phyloP scores from a whole-genome alignment of 2,797 vertebrate genomes.

The Bradypodion ventrale region DNA sequence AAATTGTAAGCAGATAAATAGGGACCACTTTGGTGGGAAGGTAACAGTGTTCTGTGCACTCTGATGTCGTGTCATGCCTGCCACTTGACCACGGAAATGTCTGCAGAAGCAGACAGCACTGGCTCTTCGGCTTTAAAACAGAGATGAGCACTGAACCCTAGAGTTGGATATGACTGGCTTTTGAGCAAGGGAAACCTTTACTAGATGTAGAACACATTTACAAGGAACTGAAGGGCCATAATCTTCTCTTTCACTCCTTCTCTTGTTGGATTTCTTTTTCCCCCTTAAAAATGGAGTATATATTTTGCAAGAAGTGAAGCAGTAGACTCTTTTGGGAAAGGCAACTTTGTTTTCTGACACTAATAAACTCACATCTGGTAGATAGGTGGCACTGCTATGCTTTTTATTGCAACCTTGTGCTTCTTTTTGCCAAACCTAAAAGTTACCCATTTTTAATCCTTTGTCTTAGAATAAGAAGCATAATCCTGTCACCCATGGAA shows the following conservation, averaged over 20 bases:
- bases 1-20: no score
- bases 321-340: neutral
- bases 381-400: slow-evolving; percentile 48
- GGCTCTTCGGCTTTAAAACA: no score
- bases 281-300: neutral
- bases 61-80: no score
- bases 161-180: no score
- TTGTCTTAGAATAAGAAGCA: neutral
- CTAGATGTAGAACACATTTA: neutral
- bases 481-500: neutral
- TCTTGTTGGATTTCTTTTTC: neutral
- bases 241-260: neutral
- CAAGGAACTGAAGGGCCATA: neutral
- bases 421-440: neutral
- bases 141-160: no score
- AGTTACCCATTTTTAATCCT: neutral
- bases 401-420: neutral
- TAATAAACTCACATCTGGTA: neutral
- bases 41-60: no score
- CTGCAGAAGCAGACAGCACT: no score
- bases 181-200: no score
- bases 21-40: no score
- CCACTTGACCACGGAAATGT: no score
- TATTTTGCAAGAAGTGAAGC: neutral
- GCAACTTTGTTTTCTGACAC: neutral